These are phyloP conservation scores for Pasiphila rectangulata DNA, from an alignment of 2,888 invertebrate genomes.

Conservation along the genomic window DNA sequence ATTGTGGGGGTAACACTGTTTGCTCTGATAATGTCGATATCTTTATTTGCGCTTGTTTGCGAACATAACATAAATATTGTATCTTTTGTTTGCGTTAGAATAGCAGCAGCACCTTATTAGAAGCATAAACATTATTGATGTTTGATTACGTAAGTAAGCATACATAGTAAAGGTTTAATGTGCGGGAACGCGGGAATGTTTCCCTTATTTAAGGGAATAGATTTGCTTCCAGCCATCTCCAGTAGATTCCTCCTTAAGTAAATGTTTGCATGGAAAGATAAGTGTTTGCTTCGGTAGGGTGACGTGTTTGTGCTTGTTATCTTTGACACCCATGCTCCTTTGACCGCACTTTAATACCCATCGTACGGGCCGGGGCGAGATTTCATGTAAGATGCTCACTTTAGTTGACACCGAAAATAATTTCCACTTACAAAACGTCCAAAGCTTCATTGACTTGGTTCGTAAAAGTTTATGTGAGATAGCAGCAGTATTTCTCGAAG, in stretches of 20 bases:
- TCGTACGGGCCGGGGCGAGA: conserved; percentile 13
- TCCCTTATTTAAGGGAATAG: conserved; percentile 22
- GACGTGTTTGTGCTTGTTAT: conserved; percentile 28
- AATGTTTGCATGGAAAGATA: conserved; percentile 27
- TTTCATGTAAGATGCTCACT: conserved; percentile 16
- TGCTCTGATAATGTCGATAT: not conserved
- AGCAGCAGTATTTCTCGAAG: conserved; percentile 19
- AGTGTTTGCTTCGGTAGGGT: conserved; percentile 29
- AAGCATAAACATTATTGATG: not conserved
- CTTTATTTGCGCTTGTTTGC: conserved; percentile 1
- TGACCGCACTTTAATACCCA: conserved; percentile 20
- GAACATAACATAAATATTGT: not conserved
- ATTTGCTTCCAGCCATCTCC: conserved; percentile 20
- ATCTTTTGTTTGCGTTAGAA: not conserved
- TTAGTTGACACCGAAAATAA: conserved; percentile 13
- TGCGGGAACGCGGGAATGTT: conserved; percentile 6
- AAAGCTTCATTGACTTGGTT: conserved; percentile 21
- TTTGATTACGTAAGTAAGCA: not conserved
- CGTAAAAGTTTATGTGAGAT: conserved; percentile 24
- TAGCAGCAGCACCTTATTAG: not conserved
- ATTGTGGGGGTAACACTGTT: conserved; percentile 8
- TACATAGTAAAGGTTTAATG: not conserved
- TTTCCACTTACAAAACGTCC: conserved; percentile 14
- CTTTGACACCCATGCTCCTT: conserved; percentile 29
- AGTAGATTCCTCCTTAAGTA: conserved; percentile 21